A percentile compares a stretch with the other conserved stretches of the same genome.
phyloP scores from a whole-genome alignment of 2,797 vertebrate species.

The Phoebastria nigripes region DNA sequence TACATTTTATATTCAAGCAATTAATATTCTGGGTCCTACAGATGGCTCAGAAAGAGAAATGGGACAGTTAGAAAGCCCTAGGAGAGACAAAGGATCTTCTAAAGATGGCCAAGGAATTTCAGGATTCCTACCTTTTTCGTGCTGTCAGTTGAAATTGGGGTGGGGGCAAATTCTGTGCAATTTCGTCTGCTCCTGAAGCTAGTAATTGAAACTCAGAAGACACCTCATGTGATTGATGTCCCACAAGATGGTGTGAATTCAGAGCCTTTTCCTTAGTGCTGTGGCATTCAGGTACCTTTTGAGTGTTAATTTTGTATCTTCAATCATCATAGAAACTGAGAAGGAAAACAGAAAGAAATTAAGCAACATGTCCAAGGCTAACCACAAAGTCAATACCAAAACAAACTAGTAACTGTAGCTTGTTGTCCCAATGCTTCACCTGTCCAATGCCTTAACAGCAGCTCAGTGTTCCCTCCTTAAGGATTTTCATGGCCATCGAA shows the following conservation, averaged over 20 bases:
- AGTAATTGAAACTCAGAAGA: not conserved
- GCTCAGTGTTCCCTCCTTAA: not conserved
- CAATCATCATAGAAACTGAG: not conserved
- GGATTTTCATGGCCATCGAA: not conserved
- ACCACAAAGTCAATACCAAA: not conserved
- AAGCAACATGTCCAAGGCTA: not conserved
- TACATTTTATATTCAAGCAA: conserved; percentile 3
- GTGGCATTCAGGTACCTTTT: not conserved
- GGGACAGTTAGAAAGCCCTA: not conserved
- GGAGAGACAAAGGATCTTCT: not conserved
- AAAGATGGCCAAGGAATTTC: not conserved
- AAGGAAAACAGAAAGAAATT: not conserved
- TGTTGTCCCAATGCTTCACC: not conserved
- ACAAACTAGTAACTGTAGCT: not conserved
- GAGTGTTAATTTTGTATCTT: not conserved
- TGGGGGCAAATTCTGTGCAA: not conserved
- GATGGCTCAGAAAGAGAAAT: conserved; percentile 7
- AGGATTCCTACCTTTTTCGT: not conserved
- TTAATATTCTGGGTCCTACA: conserved; percentile 12
- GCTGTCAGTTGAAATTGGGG: not conserved
- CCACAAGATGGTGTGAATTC: not conserved
- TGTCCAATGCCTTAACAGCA: not conserved
- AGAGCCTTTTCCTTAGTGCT: not conserved
- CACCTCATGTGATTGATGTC: not conserved
- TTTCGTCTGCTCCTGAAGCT: not conserved